Base-by-base conservation (phyloP, 2,888 invertebrate genomes). In the Glaucopsyche alexis region DNA sequence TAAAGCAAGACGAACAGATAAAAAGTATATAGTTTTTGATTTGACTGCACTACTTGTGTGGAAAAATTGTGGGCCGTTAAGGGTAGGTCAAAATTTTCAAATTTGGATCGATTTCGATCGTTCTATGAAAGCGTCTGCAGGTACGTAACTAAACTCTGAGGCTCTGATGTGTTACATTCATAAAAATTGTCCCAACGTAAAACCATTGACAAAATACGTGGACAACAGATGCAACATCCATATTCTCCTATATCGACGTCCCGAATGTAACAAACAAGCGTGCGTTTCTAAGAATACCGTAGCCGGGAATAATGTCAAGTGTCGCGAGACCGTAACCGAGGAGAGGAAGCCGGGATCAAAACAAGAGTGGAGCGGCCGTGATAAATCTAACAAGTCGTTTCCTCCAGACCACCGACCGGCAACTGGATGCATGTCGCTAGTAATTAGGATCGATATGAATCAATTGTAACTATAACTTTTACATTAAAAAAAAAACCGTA, bases 321-420 rank as follows among this genome's bases (percentile, higher is more conserved):
- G 80, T 80, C 82, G 83, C 81, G 82, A 80, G 79, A 80, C 77
- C 78, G 85, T 84, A 84, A 87, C 81, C 81, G 81, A 80, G 85
- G 81, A 80, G 79, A 84, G 85, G 88, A 87, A 86, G 81, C 78
- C 75, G 83, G 79, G 82, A 86, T 87, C 84, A 86, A 84, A 86
- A 81, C 81, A 81, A 84, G 87, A 78, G 78, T 81, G 81, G 78
- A 78, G 78, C 81, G 81, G 78, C 78, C 78, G 80, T 78, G 76
- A 86, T 85, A 84, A 87, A 87, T 81, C 80, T 79, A 79, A 78
- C 75, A 76, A 78, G 76, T 79, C 81, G 83, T 82, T 80, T 76
- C 81, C 81, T 77, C 74, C 80, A 80, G 73, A 73, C 72, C 73
- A 74, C 47, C 75, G 64, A 75, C 74, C 75, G 70, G 71, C 47